phyloP scores from a whole-genome alignment of 2,797 vertebrate species.

The Telmatherina bonti region DNA sequence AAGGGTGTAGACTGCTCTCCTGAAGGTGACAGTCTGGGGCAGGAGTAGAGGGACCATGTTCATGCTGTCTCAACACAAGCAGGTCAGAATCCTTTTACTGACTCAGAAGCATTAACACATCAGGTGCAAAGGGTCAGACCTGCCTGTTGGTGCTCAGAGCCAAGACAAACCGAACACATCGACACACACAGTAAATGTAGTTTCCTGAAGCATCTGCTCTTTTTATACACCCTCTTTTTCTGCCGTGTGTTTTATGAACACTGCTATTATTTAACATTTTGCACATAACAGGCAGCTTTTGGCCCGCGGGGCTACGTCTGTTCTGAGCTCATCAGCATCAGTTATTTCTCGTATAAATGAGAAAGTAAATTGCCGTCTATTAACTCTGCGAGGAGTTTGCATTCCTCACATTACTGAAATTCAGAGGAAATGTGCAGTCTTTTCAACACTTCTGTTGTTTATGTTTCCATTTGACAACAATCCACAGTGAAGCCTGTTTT shows the following conservation, averaged over 20 bases:
- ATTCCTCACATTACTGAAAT: neutral
- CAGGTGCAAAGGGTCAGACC: constrained; percentile 43
- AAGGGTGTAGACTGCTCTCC: neutral
- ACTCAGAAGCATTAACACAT: constrained; percentile 33
- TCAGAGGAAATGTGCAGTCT: neutral
- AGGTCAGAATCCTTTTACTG: constrained; percentile 37
- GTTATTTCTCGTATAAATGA: constrained; percentile 24
- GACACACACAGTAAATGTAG: constrained; percentile 4
- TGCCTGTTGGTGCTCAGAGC: constrained; percentile 30
- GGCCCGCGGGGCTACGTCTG: constrained; percentile 18
- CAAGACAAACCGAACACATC: constrained; percentile 12
- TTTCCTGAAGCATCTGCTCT: constrained; percentile 5
- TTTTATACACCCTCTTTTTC: neutral
- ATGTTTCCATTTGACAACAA: neutral
- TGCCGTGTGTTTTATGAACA: constrained; percentile 17
- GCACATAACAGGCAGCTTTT: constrained; percentile 12
- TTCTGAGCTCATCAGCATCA: constrained; percentile 16
- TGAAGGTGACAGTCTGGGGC: constrained; percentile 40
- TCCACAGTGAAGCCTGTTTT: neutral
- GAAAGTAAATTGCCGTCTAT: constrained; percentile 11
- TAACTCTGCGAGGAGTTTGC: neutral
- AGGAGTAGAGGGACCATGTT: constrained; percentile 11
- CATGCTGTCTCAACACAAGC: constrained; percentile 14
- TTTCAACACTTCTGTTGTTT: too few species aligned
- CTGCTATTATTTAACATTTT: constrained; percentile 25